A percentile compares a stretch with the other conserved stretches of the same genome.
Evolutionary conservation across 2,113 vertebrate genomes (phyloP).

Genomic region (Pachycephala philippinensis): DNA sequence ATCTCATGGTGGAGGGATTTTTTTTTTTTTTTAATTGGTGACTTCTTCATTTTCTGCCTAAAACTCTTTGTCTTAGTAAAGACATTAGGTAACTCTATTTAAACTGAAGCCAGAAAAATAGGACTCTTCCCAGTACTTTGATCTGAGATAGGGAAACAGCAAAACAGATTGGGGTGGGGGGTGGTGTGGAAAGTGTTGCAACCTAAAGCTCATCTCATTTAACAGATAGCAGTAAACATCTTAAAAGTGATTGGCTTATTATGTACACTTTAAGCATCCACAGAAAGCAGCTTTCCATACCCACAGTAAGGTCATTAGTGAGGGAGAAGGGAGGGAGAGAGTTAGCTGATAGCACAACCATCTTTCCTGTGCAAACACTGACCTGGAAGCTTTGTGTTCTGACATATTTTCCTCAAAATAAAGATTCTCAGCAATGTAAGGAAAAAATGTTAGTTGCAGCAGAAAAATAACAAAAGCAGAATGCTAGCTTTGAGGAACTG

Average conservation of each 20-base stretch:
- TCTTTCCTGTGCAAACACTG: background rate
- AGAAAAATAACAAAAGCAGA: background rate
- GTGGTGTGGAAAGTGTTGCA: background rate
- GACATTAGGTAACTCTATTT: background rate
- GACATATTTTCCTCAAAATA: background rate
- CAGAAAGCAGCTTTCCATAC: background rate
- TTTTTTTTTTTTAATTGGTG: background rate
- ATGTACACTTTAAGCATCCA: background rate
- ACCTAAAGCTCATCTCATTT: conserved; percentile 6
- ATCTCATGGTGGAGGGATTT: rapidly evolving
- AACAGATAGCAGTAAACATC: conserved; percentile 5
- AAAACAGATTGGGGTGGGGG: background rate
- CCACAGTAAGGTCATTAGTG: background rate
- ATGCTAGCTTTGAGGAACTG: background rate
- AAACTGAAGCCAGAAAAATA: background rate
- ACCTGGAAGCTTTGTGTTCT: background rate
- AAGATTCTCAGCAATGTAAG: background rate
- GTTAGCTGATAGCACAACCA: background rate
- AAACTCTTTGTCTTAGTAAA: background rate
- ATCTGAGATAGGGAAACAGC: background rate
- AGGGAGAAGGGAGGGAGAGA: background rate
- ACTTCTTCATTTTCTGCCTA: background rate
- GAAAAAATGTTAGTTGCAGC: background rate
- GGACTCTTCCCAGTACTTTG: background rate
- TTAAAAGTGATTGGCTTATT: conserved; percentile 24